These are phyloP conservation scores for Lycodopsis pacificus DNA, from an alignment of 2,797 vertebrate genomes.

Conservation along the genomic window DNA sequence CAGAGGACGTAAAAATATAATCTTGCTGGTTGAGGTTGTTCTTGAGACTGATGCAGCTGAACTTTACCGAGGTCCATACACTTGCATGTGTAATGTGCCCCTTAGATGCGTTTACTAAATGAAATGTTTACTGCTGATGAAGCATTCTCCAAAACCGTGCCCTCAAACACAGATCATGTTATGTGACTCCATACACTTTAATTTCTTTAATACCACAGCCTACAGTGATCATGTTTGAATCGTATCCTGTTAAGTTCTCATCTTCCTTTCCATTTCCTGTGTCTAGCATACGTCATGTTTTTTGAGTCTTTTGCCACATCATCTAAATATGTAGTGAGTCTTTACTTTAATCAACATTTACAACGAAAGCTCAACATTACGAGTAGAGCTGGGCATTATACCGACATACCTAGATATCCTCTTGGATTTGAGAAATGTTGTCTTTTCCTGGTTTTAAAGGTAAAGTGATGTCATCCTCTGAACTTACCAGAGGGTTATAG, in stretches of 20 bases:
- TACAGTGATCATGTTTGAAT: too few species aligned
- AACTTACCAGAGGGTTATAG: too few species aligned
- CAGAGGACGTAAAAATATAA: neutral
- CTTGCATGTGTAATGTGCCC: neutral
- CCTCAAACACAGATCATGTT: too few species aligned
- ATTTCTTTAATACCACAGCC: too few species aligned
- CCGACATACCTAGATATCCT: neutral
- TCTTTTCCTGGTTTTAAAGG: too few species aligned
- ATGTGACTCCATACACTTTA: too few species aligned
- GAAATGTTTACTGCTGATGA: neutral
- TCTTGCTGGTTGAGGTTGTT: neutral
- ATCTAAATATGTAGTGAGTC: neutral
- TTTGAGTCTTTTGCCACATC: neutral
- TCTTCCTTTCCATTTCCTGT: neutral
- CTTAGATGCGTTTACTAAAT: neutral
- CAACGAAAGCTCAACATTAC: neutral
- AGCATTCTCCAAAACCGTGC: neutral
- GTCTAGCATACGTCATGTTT: neutral
- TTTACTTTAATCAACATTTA: conserved; percentile 6
- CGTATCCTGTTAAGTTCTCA: too few species aligned
- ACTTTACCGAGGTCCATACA: neutral
- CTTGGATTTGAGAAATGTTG: neutral
- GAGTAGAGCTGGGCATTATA: too few species aligned
- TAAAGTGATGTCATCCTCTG: too few species aligned
- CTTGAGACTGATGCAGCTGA: neutral